Evolutionary conservation across 30 jellyfish, hydroid and myxozoan species (phyloP).

Genomic region (Cassiopea xamachana): DNA sequence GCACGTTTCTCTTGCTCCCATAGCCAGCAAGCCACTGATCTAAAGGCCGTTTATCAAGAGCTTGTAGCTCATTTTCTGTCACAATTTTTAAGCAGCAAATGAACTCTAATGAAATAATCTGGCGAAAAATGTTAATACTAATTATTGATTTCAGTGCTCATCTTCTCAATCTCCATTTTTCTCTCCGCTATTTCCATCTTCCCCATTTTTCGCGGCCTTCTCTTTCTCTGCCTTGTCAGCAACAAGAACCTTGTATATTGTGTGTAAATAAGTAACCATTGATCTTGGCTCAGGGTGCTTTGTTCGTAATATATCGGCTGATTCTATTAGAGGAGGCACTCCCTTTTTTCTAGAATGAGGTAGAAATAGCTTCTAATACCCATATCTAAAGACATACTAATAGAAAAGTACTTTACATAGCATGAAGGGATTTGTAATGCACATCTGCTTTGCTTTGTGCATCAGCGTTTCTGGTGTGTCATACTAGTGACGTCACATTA

Average conservation of each 20-base stretch:
- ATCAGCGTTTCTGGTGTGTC: no score
- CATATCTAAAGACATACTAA: neutral
- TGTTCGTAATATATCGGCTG: slow-evolving; percentile 87
- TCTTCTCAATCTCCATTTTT: neutral
- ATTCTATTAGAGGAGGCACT: slow-evolving; percentile 84
- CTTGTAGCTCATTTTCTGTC: no score
- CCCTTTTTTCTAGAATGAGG: slow-evolving; percentile 84
- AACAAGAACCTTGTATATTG: slow-evolving; percentile 82
- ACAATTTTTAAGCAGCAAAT: no score
- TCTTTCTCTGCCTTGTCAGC: slow-evolving; percentile 79
- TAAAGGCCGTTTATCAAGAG: no score
- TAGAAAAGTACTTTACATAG: no score
- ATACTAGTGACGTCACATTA: no score
- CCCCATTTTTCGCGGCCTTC: slow-evolving; percentile 32
- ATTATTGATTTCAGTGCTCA: neutral
- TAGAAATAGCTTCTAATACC: neutral
- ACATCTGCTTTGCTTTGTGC: no score
- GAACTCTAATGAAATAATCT: neutral
- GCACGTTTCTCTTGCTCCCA: no score
- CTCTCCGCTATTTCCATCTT: neutral
- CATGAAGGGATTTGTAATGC: no score
- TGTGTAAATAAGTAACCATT: slow-evolving; percentile 86
- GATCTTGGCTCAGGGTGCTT: slow-evolving; percentile 91
- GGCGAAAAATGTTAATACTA: neutral
- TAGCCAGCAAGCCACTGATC: no score